Base-by-base conservation (phyloP, 2,888 invertebrate genomes). In the Rotaria sp. region DNA sequence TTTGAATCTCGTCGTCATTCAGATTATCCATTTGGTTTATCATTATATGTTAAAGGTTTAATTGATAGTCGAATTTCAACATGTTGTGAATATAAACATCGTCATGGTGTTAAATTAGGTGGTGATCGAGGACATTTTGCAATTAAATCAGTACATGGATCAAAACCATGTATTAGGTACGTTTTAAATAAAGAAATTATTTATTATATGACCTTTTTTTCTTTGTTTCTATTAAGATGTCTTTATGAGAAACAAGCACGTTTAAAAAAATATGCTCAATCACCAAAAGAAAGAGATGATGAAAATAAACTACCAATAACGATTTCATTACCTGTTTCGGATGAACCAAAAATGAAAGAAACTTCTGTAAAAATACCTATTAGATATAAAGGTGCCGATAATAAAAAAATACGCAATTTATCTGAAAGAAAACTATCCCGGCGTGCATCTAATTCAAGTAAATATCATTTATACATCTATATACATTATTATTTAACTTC, bases 1-100 rank as follows among this genome's bases (percentile, higher is more conserved):
- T 45, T 80, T 45, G 18, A 45, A 15, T 80, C 80, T 13, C 21
- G 3, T 15, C 80, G 80, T 80, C 80, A 45, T 15, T 45, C 80
- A n/a, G 45, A 80, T 45, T 80, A 45, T 80, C 80, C 80, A 80
- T 80, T 80, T 15, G 80, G 80, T n/a, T 45, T 80, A 45, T 80
- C 80, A 21, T 80, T 80, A n/a, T 80, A 80, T n/a, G 45, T 80
- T 1, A 80, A 80, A 45, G 80, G 80, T 45, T 45, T 80, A 45
- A 80, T 80, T 18, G 45, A 80, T 45, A 80, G 80, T 80, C 80
- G 80, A 80, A 80, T 80, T 26, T 80, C 80, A 38, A 80, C 80
- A 41, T 80, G 80, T 80, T 80, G 80, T n/a, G 80, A 80, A 80
- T 80, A 80, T n/a, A 80, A 80, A 80, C 80, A 80, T 80, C 80